phyloP scores from a whole-genome alignment of 2,888 invertebrate species.

The Eurois occulta region DNA sequence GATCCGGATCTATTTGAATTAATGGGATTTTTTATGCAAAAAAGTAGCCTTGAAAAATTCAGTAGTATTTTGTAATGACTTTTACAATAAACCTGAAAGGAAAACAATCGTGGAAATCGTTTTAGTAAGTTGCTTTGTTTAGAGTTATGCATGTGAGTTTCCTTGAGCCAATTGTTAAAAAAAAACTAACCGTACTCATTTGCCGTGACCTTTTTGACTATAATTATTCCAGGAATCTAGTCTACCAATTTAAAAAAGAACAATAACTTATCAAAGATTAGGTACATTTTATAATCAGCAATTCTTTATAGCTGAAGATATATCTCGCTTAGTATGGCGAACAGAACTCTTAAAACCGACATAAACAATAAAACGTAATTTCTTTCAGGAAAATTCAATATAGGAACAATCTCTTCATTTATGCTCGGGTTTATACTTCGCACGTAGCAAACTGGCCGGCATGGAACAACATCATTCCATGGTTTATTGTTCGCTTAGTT shows the following conservation, averaged over 20 bases:
- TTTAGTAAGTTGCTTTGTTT: background rate
- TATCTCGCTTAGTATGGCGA: constrained; percentile 5
- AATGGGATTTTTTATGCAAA: background rate
- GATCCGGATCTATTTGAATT: background rate
- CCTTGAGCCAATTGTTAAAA: background rate
- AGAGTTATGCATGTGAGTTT: background rate
- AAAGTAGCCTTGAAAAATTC: background rate
- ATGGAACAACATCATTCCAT: constrained; percentile 65
- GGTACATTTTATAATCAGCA: too few species aligned
- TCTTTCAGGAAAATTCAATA: constrained; percentile 38
- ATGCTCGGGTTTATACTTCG: constrained; percentile 57
- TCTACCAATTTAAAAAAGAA: background rate
- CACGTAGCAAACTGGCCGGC: constrained; percentile 67
- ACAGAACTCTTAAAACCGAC: background rate
- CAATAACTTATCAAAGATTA: background rate
- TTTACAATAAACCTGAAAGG: background rate
- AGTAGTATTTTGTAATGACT: background rate
- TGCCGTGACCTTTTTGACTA: background rate
- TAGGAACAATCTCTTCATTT: constrained; percentile 59
- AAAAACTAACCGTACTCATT: background rate
- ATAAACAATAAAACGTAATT: constrained; percentile 49
- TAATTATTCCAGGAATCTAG: background rate
- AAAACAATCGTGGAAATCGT: background rate
- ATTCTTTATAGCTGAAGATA: constrained; percentile 4
- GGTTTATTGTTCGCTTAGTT: constrained; percentile 68